A percentile compares a stretch with the other conserved stretches of the same genome.
Evolutionary conservation across 2,888 invertebrate genomes (phyloP).

Genomic region (Caenorhabditis sp.): DNA sequence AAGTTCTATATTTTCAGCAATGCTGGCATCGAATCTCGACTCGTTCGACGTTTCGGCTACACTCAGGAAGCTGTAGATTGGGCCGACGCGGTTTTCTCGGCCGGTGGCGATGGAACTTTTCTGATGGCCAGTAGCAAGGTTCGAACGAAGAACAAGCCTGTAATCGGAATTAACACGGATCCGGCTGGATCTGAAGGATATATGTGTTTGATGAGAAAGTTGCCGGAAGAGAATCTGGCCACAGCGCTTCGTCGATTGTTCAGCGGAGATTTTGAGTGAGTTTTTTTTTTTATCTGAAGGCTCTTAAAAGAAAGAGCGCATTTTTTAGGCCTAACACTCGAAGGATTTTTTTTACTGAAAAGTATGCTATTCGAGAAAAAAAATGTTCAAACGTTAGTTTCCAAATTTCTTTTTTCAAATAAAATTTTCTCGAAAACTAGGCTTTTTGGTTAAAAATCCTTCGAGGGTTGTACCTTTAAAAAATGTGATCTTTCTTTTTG

Average conservation of each 20-base stretch:
- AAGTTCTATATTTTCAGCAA: constrained; percentile 41
- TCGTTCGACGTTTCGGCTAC: constrained; percentile 75
- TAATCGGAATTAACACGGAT: constrained; percentile 95
- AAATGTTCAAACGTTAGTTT: too few species aligned
- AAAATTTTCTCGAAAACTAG: too few species aligned
- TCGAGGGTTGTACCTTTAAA: too few species aligned
- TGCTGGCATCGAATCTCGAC: constrained; percentile 75
- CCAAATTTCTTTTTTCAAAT: too few species aligned
- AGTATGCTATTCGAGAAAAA: too few species aligned
- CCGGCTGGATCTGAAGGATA: constrained; percentile 89
- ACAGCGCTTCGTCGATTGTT: constrained; percentile 81
- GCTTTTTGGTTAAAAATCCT: too few species aligned
- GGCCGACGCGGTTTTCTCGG: constrained; percentile 80
- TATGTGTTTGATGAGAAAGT: constrained; percentile 85
- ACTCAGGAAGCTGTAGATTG: constrained; percentile 81
- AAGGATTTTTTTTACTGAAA: too few species aligned
- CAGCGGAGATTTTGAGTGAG: constrained; percentile 76
- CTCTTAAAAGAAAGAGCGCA: too few species aligned
- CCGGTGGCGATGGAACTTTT: constrained; percentile 91
- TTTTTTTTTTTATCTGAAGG: background rate
- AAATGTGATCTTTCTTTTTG: too few species aligned
- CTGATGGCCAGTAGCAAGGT: constrained; percentile 89
- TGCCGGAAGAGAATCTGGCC: constrained; percentile 75
- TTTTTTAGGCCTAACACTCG: too few species aligned
- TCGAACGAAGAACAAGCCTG: constrained; percentile 82